Conservation (phyloP, 1,140 invertebrate species). For the Trypoxylus dichotomus region DNA sequence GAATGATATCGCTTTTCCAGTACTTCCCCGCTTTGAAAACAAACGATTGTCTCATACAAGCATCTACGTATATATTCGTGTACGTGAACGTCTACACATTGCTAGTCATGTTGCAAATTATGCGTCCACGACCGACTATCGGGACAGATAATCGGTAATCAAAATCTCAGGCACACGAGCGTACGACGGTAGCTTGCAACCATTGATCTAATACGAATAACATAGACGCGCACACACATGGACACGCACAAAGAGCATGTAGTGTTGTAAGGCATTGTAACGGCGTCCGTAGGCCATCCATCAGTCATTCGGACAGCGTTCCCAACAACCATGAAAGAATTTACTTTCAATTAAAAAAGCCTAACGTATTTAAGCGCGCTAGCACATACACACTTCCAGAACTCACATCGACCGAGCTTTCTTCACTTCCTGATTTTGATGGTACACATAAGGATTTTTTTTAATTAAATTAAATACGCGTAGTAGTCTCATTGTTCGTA, state of each 20-base stretch:
- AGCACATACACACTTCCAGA: conserved; percentile 20
- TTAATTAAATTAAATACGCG: too few species aligned
- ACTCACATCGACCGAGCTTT: too few species aligned
- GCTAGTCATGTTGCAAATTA: conserved; percentile 23
- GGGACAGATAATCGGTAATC: conserved; percentile 26
- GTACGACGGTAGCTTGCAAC: conserved; percentile 7
- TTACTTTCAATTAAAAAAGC: conserved; percentile 47
- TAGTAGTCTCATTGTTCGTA: too few species aligned
- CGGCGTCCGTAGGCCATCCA: conserved; percentile 42
- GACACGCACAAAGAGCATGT: conserved; percentile 33
- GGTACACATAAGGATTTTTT: too few species aligned
- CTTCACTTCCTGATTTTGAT: too few species aligned
- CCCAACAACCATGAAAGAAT: conserved; percentile 46
- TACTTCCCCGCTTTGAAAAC: not conserved
- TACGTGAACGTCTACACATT: not conserved
- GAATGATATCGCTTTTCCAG: not conserved
- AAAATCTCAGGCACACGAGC: conserved; percentile 22
- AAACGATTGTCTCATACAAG: not conserved
- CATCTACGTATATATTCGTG: not conserved
- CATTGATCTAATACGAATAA: conserved; percentile 42
- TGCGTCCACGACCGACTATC: not conserved
- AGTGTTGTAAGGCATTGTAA: conserved; percentile 41
- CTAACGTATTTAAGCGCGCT: conserved; percentile 40
- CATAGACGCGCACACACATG: not conserved
- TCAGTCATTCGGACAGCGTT: conserved; percentile 44